Conservation (phyloP, 2,113 vertebrate species). For the Heterochromis multidens region DNA sequence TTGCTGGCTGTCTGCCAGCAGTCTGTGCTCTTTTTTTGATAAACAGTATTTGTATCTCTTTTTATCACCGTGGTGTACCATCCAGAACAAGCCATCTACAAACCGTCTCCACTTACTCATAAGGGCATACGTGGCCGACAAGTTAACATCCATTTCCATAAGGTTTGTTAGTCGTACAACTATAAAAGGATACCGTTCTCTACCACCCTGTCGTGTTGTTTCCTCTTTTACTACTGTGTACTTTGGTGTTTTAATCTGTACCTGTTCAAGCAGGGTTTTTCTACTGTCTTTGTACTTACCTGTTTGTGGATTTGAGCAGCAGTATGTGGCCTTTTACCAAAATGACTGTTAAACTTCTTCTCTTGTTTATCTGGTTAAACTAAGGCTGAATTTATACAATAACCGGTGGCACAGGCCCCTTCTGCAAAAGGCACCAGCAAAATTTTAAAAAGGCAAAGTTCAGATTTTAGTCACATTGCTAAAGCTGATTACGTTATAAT, state of each 20-base stretch:
- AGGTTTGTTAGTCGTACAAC: neutral
- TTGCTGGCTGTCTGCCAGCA: conserved; percentile 5
- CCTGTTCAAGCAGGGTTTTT: conserved; percentile 23
- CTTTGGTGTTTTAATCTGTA: conserved; percentile 16
- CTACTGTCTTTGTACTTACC: conserved; percentile 34
- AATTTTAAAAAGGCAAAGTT: neutral
- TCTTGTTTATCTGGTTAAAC: neutral
- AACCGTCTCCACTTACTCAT: neutral
- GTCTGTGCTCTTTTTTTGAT: conserved; percentile 29
- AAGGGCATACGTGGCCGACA: neutral
- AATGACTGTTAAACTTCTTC: conserved; percentile 53
- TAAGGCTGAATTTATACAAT: conserved; percentile 33
- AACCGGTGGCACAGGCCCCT: neutral
- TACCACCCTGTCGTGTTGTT: neutral
- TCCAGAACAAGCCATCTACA: conserved; percentile 19
- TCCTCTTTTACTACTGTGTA: conserved; percentile 3
- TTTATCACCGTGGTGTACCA: conserved; percentile 25
- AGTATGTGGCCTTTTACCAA: conserved; percentile 51
- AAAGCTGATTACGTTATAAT: neutral
- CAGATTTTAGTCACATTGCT: neutral
- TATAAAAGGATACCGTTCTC: neutral
- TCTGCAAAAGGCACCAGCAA: neutral
- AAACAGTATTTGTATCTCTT: conserved; percentile 44
- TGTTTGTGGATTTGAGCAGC: conserved; percentile 12
- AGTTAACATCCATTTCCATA: neutral